Evolutionary conservation across 2,888 invertebrate genomes (phyloP).

Genomic region (Pteria penguin): DNA sequence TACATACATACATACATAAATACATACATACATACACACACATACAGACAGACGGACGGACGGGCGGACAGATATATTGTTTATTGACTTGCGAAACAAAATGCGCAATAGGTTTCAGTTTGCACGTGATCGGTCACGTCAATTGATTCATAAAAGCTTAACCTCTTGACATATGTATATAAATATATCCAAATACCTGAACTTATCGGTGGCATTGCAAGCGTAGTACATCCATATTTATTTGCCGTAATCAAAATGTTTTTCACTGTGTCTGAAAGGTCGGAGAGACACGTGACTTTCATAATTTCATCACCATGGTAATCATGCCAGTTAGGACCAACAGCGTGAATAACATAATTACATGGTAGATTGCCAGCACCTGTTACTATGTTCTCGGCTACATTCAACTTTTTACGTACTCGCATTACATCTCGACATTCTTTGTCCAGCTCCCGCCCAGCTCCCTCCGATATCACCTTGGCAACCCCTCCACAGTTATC

Average conservation of each 20-base stretch:
- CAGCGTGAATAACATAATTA: constrained; percentile 34
- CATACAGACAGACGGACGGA: no score
- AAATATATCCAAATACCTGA: no score
- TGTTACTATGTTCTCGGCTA: constrained; percentile 21
- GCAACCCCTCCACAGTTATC: constrained; percentile 52
- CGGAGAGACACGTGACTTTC: constrained; percentile 51
- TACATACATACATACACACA: no score
- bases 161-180: no score
- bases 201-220: constrained; percentile 59
- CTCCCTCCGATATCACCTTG: constrained; percentile 43
- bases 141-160: no score
- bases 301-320: constrained; percentile 14
- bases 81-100: no score
- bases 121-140: no score
- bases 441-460: constrained; percentile 40
- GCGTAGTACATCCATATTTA: constrained; percentile 20
- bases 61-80: no score
- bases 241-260: constrained; percentile 48
- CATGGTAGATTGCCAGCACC: constrained; percentile 17
- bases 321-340: constrained; percentile 38
- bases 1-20: no score
- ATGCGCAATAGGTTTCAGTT: no score
- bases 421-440: constrained; percentile 32
- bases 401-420: neutral
- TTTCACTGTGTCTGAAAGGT: constrained; percentile 48